These are phyloP conservation scores for Ficedula albicollis DNA, from an alignment of 2,797 vertebrate genomes.

Conservation along the genomic window DNA sequence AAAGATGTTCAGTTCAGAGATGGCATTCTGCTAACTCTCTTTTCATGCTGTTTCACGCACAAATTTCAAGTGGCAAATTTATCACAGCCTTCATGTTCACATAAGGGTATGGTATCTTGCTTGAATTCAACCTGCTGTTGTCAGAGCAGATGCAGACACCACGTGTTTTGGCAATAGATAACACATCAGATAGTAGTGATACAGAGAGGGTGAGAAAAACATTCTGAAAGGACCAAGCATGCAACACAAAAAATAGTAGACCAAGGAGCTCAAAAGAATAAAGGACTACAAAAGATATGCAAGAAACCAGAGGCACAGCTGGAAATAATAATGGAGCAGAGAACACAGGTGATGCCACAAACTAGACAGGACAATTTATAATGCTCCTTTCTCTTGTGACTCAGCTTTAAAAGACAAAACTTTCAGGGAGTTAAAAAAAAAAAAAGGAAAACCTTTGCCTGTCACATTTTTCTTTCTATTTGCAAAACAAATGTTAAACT, in stretches of 20 bases:
- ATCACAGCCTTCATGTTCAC: conserved; percentile 33
- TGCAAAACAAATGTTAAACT: neutral
- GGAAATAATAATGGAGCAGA: neutral
- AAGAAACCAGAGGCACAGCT: neutral
- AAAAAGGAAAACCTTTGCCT: neutral
- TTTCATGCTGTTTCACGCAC: neutral
- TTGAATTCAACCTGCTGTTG: conserved; percentile 55
- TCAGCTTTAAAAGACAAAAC: neutral
- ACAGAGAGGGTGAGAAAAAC: conserved; percentile 26
- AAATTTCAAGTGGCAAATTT: conserved; percentile 38
- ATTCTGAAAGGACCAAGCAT: conserved; percentile 39
- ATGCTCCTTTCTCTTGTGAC: neutral
- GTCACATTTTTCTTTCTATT: neutral
- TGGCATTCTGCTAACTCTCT: conserved; percentile 11
- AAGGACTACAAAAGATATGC: neutral
- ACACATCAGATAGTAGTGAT: conserved; percentile 45
- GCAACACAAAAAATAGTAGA: neutral
- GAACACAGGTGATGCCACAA: neutral
- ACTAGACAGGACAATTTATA: neutral
- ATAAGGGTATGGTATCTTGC: conserved; percentile 25
- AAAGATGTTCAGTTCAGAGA: neutral
- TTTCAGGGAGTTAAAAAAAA: neutral
- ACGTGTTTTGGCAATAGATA: conserved; percentile 46
- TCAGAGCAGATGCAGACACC: conserved; percentile 61
- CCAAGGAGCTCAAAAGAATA: neutral